phyloP scores from a whole-genome alignment of 2,113 vertebrate genomes.

The Nanorana parkeri region DNA sequence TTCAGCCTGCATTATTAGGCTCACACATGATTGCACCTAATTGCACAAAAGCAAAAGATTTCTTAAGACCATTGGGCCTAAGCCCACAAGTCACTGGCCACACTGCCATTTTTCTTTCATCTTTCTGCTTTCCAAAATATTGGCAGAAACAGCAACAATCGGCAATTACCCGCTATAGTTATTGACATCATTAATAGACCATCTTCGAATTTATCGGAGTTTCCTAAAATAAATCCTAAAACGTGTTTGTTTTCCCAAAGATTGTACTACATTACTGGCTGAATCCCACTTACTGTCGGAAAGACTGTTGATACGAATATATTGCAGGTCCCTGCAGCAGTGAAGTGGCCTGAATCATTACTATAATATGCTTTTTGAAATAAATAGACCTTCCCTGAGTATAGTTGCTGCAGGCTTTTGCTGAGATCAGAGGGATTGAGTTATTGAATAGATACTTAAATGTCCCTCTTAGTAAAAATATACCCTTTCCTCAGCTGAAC shows the following conservation, averaged over 20 bases:
- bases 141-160: constrained; percentile 47
- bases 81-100: constrained; percentile 17
- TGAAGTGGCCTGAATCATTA: constrained; percentile 37
- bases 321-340: constrained; percentile 48
- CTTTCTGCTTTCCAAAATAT: constrained; percentile 1
- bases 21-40: constrained; percentile 21
- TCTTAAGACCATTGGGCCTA: constrained; percentile 6
- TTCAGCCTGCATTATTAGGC: constrained; percentile 27
- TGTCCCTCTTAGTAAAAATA: constrained; percentile 9
- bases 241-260: constrained; percentile 36
- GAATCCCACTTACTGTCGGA: constrained; percentile 37
- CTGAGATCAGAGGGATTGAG: constrained; percentile 36
- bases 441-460: constrained; percentile 19
- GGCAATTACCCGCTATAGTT: constrained; percentile 38
- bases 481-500: background rate
- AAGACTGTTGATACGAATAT: constrained; percentile 34
- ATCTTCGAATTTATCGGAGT: constrained; percentile 23
- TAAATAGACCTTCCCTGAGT: constrained; percentile 30
- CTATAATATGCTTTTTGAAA: constrained; percentile 41
- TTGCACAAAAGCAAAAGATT: constrained; percentile 26
- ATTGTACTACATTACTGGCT: constrained; percentile 1
- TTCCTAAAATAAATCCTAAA: constrained; percentile 36
- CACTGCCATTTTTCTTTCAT: background rate
- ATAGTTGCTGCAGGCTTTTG: constrained; percentile 24
- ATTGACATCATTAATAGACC: constrained; percentile 51